Evolutionary conservation across 2,113 vertebrate genomes (phyloP), one percentile per base, ranked within the genome.

Genomic region (Tiliqua scincoides): DNA sequence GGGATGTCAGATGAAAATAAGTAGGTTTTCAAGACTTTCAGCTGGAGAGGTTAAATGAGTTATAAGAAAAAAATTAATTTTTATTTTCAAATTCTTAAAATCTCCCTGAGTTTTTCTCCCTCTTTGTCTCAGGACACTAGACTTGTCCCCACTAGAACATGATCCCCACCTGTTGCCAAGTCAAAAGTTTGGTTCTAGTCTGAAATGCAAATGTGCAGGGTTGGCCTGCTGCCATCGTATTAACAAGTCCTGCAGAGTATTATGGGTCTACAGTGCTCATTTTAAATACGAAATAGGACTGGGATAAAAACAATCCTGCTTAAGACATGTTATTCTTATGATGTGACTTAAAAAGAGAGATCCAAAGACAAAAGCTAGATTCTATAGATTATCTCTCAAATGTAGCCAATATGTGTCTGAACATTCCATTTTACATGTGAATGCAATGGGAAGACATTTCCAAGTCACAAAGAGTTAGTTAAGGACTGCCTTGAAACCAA

Each of bases 101-200:
- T 54, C 17, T 84, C 62, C 48, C 82, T 61, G 73, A 15, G 25
- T 86, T 77, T 1, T 61, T 1, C 79, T 57, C 6, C 87, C 74
- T 59, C 12, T 1, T 68, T 70, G 11, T 74, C 23, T 61, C 9
- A 20, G 17, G 75, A 5, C 14, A 7, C 1, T 43, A 65, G 0
- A 65, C n/a, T 70, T 23, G 0, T 87, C 73, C 83, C 89, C 89
- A n/a, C n/a, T n/a, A n/a, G 54, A 89, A 62, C 2, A 10, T 72
- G 17, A 83, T 89, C 20, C 11, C 74, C 9, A 71, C 87, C 43
- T 83, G 43, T 75, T 92, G 59, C 82, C 37, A 89, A 91, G 74
- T 21, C 11, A 90, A 89, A 89, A 76, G 52, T 17, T 57, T 85
- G 1, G 0, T 91, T 92, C 35, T 88, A 90, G 2, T 57, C 43